Conservation (phyloP, 2,888 invertebrate genomes). For the Drosophila aldrichi region DNA sequence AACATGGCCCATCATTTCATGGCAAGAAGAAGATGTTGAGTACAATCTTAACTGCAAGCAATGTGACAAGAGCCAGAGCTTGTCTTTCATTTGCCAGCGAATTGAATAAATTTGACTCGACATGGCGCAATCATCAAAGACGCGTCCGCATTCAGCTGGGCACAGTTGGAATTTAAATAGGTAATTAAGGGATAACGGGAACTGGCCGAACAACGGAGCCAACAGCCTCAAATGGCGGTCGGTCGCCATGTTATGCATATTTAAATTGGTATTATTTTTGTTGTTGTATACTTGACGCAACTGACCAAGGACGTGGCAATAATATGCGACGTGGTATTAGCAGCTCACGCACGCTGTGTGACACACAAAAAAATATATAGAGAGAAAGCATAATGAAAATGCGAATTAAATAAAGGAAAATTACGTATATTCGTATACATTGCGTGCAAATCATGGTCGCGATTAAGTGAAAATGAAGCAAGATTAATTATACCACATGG, state of each 20-base stretch:
- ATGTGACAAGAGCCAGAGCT: slow-evolving; percentile 13
- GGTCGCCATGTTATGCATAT: slow-evolving; percentile 63
- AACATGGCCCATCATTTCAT: background rate
- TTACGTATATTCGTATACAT: slow-evolving; percentile 16
- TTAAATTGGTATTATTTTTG: slow-evolving; percentile 72
- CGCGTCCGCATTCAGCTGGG: slow-evolving; percentile 15
- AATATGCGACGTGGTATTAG: slow-evolving; percentile 20
- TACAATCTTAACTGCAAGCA: background rate
- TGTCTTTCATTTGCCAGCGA: slow-evolving; percentile 46
- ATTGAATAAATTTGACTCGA: slow-evolving; percentile 38
- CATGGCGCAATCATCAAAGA: slow-evolving; percentile 35
- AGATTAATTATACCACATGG: slow-evolving; percentile 67
- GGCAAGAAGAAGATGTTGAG: background rate
- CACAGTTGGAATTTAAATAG: slow-evolving; percentile 71
- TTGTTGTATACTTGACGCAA: slow-evolving; percentile 30
- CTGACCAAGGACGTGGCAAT: slow-evolving; percentile 36
- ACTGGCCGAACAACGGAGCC: slow-evolving; percentile 10
- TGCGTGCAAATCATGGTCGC: slow-evolving; percentile 74
- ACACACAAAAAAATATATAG: background rate
- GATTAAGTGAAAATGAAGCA: slow-evolving; percentile 78
- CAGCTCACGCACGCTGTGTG: slow-evolving; percentile 38
- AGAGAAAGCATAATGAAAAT: slow-evolving; percentile 32
- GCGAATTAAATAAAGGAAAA: slow-evolving; percentile 55
- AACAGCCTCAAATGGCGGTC: slow-evolving; percentile 42
- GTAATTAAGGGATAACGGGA: slow-evolving; percentile 59